These are phyloP conservation scores for Latrodectus hesperus DNA, from an alignment of 2,888 invertebrate genomes.

Conservation along the genomic window DNA sequence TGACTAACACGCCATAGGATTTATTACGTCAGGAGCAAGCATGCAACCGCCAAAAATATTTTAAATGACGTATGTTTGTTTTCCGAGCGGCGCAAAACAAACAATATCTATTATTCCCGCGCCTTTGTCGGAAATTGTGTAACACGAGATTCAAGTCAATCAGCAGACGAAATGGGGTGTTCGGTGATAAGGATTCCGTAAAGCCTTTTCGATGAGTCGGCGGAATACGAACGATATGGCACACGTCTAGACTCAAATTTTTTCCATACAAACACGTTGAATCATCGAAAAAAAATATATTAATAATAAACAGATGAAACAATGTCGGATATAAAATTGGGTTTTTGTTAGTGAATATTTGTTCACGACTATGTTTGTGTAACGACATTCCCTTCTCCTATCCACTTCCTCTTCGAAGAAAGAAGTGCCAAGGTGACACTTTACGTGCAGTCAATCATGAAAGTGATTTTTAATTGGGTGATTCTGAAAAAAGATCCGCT, in stretches of 20 bases:
- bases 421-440: background rate
- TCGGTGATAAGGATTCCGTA: background rate
- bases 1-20: too few species aligned
- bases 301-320: background rate
- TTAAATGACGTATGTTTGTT: background rate
- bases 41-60: too few species aligned
- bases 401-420: background rate
- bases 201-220: background rate
- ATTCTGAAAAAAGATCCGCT: background rate
- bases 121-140: background rate
- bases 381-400: background rate
- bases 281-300: background rate
- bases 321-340: background rate
- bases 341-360: background rate
- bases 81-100: background rate
- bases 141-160: background rate
- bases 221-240: background rate
- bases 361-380: background rate
- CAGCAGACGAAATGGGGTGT: background rate
- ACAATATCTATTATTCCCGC: background rate
- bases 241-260: too few species aligned
- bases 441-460: background rate
- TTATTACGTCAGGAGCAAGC: too few species aligned
- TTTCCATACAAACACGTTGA: background rate
- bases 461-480: background rate